A percentile compares a stretch with the other conserved stretches of the same genome.
phyloP scores from a whole-genome alignment of 1,140 invertebrate species.

The Daktulosphaira vitifoliae region DNA sequence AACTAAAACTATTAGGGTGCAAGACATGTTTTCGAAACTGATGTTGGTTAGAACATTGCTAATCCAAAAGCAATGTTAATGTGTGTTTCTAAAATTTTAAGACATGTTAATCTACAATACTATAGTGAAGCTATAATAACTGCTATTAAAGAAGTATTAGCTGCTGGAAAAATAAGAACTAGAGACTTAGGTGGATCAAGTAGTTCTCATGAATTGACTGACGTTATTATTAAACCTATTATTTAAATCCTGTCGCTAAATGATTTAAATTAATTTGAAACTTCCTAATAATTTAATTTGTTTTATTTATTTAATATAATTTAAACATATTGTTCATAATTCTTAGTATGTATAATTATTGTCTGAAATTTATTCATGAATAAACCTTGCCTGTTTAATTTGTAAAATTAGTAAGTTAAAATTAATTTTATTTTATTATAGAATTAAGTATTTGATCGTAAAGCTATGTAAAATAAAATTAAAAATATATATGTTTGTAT shows the following conservation, averaged over 20 bases:
- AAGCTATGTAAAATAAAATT: no score
- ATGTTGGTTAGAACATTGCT: constrained; percentile 26
- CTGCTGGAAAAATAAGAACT: constrained; percentile 84
- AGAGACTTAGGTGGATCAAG: constrained; percentile 92
- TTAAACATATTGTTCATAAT: no score
- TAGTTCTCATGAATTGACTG: constrained; percentile 89
- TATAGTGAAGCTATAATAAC: constrained; percentile 78
- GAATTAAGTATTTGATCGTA: no score
- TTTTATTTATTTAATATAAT: background rate
- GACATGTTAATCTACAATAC: constrained; percentile 82
- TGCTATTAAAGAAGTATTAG: constrained; percentile 83
- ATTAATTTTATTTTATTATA: no score
- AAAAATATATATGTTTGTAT: no score
- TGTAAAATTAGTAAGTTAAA: no score
- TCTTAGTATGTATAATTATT: no score
- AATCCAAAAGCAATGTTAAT: constrained; percentile 60
- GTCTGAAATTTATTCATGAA: no score
- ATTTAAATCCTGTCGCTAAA: constrained; percentile 1
- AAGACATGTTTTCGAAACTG: constrained; percentile 18
- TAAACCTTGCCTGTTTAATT: no score
- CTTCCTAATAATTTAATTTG: background rate
- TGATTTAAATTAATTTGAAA: constrained; percentile 2
- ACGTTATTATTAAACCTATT: constrained; percentile 64
- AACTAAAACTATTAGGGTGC: constrained; percentile 76
- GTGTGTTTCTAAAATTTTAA: constrained; percentile 85